Evolutionary conservation across 2,113 vertebrate genomes (phyloP).

Genomic region (Channa argus): DNA sequence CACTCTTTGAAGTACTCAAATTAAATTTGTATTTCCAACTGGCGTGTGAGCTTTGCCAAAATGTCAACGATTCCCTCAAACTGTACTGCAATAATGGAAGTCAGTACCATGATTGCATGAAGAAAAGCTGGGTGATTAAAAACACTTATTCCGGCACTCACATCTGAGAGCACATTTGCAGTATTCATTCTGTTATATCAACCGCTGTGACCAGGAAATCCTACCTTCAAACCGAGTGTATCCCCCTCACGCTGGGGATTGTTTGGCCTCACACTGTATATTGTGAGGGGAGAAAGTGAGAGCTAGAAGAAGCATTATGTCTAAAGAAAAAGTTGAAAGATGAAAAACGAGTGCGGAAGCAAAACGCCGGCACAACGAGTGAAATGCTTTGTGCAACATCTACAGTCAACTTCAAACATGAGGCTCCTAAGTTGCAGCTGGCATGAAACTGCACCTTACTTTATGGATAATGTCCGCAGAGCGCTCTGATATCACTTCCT

Average conservation of each 20-base stretch:
- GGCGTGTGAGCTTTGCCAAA: constrained; percentile 57
- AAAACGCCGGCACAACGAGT: constrained; percentile 9
- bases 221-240: constrained; percentile 34
- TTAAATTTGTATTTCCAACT: constrained; percentile 58
- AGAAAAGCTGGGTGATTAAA: constrained; percentile 33
- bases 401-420: too few species aligned
- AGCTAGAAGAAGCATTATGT: constrained; percentile 15
- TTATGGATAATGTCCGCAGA: too few species aligned
- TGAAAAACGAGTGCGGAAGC: constrained; percentile 8
- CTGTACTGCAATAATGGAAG: constrained; percentile 50
- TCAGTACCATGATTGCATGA: constrained; percentile 43
- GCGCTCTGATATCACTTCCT: too few species aligned
- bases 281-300: constrained; percentile 36
- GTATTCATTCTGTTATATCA: constrained; percentile 45
- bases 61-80: constrained; percentile 59
- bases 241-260: constrained; percentile 33
- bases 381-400: too few species aligned
- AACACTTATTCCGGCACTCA: constrained; percentile 21
- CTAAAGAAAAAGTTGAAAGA: constrained; percentile 9
- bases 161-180: constrained; percentile 28
- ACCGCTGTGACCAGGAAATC: constrained; percentile 32
- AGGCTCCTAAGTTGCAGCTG: too few species aligned
- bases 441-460: too few species aligned
- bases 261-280: constrained; percentile 51
- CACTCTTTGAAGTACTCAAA: constrained; percentile 43